Conservation (phyloP, 2,113 vertebrate genomes). For the Ctenomys sociabilis region DNA sequence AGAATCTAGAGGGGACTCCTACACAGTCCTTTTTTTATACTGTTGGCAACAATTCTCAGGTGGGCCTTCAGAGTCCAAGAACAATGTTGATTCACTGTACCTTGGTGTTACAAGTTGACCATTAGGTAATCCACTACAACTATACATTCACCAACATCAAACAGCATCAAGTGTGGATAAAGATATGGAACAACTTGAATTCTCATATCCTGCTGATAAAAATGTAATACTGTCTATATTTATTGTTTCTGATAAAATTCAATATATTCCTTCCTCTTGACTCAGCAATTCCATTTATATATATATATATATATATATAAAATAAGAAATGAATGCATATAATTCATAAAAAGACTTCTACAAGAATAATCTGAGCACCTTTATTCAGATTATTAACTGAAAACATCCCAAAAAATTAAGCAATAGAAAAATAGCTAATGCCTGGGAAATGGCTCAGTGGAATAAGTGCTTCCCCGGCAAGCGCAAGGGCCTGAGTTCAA, state of each 20-base stretch:
- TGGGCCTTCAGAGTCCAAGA: not conserved
- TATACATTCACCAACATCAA: not conserved
- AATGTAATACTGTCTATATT: not conserved
- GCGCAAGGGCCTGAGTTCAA: too few species aligned
- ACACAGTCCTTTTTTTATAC: not conserved
- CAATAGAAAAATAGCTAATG: slow-evolving; percentile 23
- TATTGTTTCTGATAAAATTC: slow-evolving; percentile 36
- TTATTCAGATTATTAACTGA: slow-evolving; percentile 45
- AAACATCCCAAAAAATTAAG: slow-evolving; percentile 37
- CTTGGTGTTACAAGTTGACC: not conserved
- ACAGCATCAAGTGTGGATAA: not conserved
- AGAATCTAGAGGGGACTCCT: too few species aligned
- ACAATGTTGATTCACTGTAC: not conserved
- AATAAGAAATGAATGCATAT: slow-evolving; percentile 18
- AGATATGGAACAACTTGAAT: not conserved
- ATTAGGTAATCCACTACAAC: not conserved
- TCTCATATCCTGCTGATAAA: not conserved
- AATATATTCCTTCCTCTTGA: not conserved
- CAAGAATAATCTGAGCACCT: not conserved
- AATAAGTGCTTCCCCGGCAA: too few species aligned
- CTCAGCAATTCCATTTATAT: slow-evolving; percentile 4
- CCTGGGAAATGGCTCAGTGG: too few species aligned
- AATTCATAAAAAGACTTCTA: slow-evolving; percentile 22
- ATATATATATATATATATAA: not conserved
- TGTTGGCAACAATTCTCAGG: not conserved